Conservation (phyloP, 2,113 vertebrate genomes). For the Verasper variegatus region DNA sequence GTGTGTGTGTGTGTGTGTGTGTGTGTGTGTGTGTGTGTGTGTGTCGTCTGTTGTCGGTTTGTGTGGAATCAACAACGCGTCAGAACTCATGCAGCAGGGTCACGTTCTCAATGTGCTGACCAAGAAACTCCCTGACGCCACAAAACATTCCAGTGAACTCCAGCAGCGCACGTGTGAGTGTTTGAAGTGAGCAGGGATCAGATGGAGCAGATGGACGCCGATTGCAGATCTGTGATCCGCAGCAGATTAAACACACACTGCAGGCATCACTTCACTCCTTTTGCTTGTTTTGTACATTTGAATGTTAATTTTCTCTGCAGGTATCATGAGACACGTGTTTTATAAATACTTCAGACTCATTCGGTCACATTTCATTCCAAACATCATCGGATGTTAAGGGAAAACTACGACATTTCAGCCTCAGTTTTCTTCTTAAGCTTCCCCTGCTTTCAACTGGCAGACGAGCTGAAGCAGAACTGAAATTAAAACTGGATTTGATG, state of each 20-base stretch:
- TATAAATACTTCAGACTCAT: too few species aligned
- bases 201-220: slow-evolving; percentile 50
- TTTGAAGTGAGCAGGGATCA: slow-evolving; percentile 17
- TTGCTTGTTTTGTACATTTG: slow-evolving; percentile 27
- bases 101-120: neutral
- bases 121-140: neutral
- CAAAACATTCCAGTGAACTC: neutral
- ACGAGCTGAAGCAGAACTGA: neutral
- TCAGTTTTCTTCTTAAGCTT: neutral
- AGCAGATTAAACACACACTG: neutral
- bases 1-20: neutral
- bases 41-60: neutral
- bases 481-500: too few species aligned
- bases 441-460: neutral
- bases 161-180: neutral
- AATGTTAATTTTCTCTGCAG: neutral
- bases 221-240: slow-evolving; percentile 51
- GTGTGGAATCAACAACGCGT: neutral
- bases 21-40: neutral
- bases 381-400: neutral
- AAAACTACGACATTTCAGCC: neutral
- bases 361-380: neutral
- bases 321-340: neutral
- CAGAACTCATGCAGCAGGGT: neutral
- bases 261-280: slow-evolving; percentile 12